Base-by-base conservation (phyloP, 2,113 vertebrate species). In the Podarcis cretensis region DNA sequence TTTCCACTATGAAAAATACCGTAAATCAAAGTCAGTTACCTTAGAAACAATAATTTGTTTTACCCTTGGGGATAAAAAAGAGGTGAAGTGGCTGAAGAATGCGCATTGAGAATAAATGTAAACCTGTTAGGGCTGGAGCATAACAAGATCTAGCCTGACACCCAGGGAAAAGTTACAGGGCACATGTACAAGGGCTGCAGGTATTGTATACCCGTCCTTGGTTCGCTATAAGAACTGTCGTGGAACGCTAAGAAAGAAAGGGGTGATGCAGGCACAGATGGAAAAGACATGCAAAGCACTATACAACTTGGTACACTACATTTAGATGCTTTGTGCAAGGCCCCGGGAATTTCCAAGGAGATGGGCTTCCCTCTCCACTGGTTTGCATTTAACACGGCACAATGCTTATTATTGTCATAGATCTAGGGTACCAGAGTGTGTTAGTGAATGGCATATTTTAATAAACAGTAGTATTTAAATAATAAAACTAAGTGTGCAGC, bases 31-130 rank as follows among this genome's bases (percentile, higher is more conserved):
- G 8, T 37, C 35, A 18, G 27, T 5, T 75, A 85, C 48, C 30
- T 79, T 27, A 75, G 20, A 5, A 30, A 14, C 27, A 32, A 80
- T 0, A 73, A 2, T 66, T 48, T 76, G 20, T 0, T 71, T 71
- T 71, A 71, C 10, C 27, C 14, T 30, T 6, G 68, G 6, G 21
- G 86, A 6, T 1, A 30, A 73, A 7, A 8, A n/a, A 54, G 0
- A 43, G 1, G 2, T n/a, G 73, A 71, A 0, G 5, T 40, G 77
- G 69, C 48, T 59, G 63, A 76, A 88, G 35, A 92, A 32, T 0
- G 0, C 59, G 35, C 20, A 2, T 65, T 57, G 69, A 63, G 73
- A 16, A 5, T 23, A 48, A 83, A 30, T 0, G 4, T n/a, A 75
- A 69, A 30, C n/a, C 18, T 48, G 48, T 54, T 54, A 54, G 9